Conservation (phyloP, 2,797 vertebrate genomes). For the Fratercula arctica region DNA sequence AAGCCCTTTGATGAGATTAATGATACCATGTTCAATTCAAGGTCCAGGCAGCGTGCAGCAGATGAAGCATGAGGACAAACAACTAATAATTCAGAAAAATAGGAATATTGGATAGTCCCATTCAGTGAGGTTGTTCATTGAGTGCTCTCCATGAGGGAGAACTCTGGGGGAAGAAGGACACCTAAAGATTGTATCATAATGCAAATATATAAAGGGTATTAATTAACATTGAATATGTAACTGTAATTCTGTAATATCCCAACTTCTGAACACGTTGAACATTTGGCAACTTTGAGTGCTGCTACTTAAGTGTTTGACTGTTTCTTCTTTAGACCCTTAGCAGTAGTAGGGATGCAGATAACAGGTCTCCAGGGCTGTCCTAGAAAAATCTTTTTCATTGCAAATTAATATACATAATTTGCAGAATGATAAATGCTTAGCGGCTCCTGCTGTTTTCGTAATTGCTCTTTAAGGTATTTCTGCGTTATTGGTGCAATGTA, state of each 20-base stretch:
- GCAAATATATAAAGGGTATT: background rate
- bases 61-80: background rate
- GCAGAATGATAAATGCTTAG: background rate
- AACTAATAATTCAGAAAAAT: background rate
- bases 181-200: background rate
- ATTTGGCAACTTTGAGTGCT: background rate
- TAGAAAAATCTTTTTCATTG: background rate
- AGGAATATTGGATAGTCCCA: background rate
- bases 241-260: background rate
- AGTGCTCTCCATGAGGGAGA: background rate
- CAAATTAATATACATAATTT: background rate
- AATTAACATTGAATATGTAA: background rate
- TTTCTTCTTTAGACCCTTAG: background rate
- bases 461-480: background rate
- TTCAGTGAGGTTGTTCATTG: background rate
- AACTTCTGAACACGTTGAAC: background rate
- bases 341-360: background rate
- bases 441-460: background rate
- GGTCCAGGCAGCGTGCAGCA: background rate
- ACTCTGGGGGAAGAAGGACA: background rate
- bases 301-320: background rate
- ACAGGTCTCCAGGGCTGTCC: background rate
- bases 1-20: background rate
- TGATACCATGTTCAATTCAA: background rate
- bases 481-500: background rate